phyloP scores from a whole-genome alignment of 2,888 invertebrate species.

The Euphydryas editha region DNA sequence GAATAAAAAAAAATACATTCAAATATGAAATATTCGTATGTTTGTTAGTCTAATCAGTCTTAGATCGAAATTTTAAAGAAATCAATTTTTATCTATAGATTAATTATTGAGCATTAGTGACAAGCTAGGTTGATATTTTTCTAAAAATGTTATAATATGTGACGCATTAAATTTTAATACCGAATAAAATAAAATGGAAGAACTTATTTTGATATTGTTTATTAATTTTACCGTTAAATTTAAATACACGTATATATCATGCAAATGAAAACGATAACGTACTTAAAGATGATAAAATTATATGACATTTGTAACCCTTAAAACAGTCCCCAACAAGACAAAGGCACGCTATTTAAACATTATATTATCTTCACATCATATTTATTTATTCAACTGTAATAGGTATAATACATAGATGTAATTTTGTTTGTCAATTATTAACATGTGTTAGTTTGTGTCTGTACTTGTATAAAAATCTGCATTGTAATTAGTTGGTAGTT shows the following conservation, averaged over 20 bases:
- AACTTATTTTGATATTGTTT: constrained; percentile 6
- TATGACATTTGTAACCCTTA: background rate
- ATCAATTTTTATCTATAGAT: constrained; percentile 29
- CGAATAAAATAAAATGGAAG: constrained; percentile 9
- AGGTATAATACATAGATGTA: too few species aligned
- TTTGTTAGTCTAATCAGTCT: constrained; percentile 79
- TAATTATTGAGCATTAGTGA: constrained; percentile 38
- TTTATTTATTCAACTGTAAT: too few species aligned
- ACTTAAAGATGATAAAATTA: background rate
- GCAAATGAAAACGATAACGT: background rate
- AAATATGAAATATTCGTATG: constrained; percentile 11
- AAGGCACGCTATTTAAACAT: background rate
- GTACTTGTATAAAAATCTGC: too few species aligned
- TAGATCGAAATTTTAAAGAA: constrained; percentile 65
- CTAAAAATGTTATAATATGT: background rate
- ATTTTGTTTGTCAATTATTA: too few species aligned
- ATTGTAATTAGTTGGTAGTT: background rate
- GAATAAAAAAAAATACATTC: background rate
- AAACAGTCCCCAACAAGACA: background rate
- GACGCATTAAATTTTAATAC: background rate
- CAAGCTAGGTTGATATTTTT: constrained; percentile 26
- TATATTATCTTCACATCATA: too few species aligned
- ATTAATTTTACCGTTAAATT: constrained; percentile 9
- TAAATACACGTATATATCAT: background rate
- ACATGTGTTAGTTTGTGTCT: too few species aligned